Evolutionary conservation across 2,888 invertebrate genomes (phyloP), one percentile per base, ranked within the genome.

Genomic region (Acrocera orbiculus): DNA sequence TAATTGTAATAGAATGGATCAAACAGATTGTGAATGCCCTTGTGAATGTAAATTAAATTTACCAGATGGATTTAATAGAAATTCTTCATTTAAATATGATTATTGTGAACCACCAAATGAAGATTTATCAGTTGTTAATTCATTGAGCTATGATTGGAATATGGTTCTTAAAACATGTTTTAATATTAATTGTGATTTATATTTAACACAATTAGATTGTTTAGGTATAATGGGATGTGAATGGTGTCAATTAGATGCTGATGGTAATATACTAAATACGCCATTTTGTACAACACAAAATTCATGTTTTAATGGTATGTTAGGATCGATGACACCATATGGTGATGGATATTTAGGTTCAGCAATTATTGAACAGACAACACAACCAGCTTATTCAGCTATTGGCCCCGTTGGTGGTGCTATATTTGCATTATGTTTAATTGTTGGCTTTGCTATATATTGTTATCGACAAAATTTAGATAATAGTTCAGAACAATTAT

Each of bases 1-100:
- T 16, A 90, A 90, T 54, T 92, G 92, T 54, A 79, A 86, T 53
- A 72, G 89, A 30, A 87, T 90, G 83, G 92, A 90, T 53, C 87
- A 86, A 59, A 80, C 76, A 4, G 89, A 90, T 52, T 92, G 92
- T 47, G 92, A 92, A 56, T 92, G 92, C 51, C 92, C 92, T 0
- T 92, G 92, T 54, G 89, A 92, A 56, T 92, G 92, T 51, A 77
- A 65, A 39, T 64, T 70, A 50, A 44, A 52, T 13, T 40, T 54
- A 1, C 40, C 43, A n/a, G 9, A 24, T 14, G 11, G 13, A n/a
- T 9, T 16, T 7, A 2, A 37, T 35, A 4, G 15, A 14, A 6
- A 29, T 33, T 13, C 20, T 6, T 13, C 4, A 7, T 7, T 11
- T 24, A 5, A 13, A 15, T 13, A 4, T 9, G 11, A 26, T 13